These are phyloP conservation scores for Copidosoma aretas DNA, from an alignment of 2,888 invertebrate species.

Conservation along the genomic window DNA sequence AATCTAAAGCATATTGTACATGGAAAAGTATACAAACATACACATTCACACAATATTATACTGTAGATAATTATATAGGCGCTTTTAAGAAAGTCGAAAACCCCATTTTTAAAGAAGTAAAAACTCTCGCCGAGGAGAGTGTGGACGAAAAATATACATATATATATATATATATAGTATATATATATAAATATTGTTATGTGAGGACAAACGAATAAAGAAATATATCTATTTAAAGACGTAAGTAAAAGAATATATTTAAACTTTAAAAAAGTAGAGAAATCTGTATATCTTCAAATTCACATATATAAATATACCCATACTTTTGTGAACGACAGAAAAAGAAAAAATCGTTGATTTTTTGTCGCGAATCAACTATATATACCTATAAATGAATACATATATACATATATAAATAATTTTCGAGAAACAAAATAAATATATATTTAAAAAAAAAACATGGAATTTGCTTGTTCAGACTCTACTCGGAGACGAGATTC, in stretches of 20 bases:
- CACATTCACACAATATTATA: background rate
- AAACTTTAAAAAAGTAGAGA: slow-evolving; percentile 15
- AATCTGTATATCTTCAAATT: slow-evolving; percentile 33
- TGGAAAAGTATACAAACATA: background rate
- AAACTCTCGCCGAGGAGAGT: slow-evolving; percentile 38
- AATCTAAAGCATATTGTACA: background rate
- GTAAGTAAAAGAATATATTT: slow-evolving; percentile 38
- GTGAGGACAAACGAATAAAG: slow-evolving; percentile 19
- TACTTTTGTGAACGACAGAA: slow-evolving; percentile 35
- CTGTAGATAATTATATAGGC: slow-evolving; percentile 28
- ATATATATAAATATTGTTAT: background rate
- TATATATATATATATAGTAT: slow-evolving; percentile 31
- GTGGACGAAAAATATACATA: slow-evolving; percentile 38
- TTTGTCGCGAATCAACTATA: slow-evolving; percentile 17
- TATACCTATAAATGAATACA: no score
- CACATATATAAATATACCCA: slow-evolving; percentile 20
- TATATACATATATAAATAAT: slow-evolving; percentile 13
- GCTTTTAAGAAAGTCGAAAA: slow-evolving; percentile 39
- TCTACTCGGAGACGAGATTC: slow-evolving; percentile 38
- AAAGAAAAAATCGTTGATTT: slow-evolving; percentile 35
- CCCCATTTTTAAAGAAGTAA: slow-evolving; percentile 34
- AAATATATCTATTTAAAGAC: slow-evolving; percentile 38
- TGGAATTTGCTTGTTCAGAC: slow-evolving; percentile 29
- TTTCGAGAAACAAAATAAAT: slow-evolving; percentile 7
- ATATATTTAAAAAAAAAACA: background rate